Base-by-base conservation (phyloP, 2,797 vertebrate species). In the Craterocephalus amniculus region DNA sequence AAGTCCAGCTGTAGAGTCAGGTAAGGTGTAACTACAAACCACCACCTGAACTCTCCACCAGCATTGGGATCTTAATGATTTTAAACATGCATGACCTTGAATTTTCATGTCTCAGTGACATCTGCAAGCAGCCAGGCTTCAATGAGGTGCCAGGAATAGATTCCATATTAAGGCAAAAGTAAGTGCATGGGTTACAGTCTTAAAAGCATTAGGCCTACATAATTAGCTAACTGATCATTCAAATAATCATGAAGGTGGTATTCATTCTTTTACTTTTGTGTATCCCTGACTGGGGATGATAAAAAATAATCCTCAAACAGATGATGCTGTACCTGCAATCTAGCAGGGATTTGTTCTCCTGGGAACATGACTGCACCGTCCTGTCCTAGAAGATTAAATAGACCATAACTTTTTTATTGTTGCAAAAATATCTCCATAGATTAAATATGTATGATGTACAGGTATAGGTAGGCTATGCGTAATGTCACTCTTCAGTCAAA, bases 341-440 rank as follows among this genome's bases (percentile, higher is more conserved):
- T 52, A 55, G 70, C 45, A 72, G 68, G 62, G 80, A 54, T 16
- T n/a, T 31, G 10, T 64, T 63, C 31, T 36, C 56, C 32, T 72
- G 69, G 65, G 63, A 72, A 60, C 67, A 38, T 58, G 63, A 63
- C 34, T 69, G 52, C 65, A 59, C 43, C 54, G 22, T 9, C 29
- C 54, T 76, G 73, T 87, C 86, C 59, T 58, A 71, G 11, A 76
- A 72, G 78, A 88, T 85, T 80, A 70, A 87, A 72, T 38, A 79
- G 49, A 56, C 29, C 61, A 90, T 92, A 70, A 91, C 56, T 92
- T 87, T 92, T 92, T 92, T 71, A 93, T 88, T 40, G 78, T 69
- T 64, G 76, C 68, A 87, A 84, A 87, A 91, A 92, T 84, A 91
- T 82, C 86, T 52, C 61, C 55, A 69, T 49, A 74, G 51, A 85